phyloP scores from a whole-genome alignment of 2,797 vertebrate species.

The Aulostomus chinensis region DNA sequence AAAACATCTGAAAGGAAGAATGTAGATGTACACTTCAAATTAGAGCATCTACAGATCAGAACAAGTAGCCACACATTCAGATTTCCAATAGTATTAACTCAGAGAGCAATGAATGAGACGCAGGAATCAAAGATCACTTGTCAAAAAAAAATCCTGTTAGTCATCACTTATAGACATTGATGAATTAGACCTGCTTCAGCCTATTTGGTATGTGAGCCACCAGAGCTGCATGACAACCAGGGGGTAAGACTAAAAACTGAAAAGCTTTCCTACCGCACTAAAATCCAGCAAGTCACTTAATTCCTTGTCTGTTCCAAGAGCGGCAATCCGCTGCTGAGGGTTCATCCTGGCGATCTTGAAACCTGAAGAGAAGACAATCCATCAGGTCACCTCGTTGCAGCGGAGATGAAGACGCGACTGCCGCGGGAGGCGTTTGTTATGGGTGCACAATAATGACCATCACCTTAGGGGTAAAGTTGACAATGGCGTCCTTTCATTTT shows the following conservation, averaged over 20 bases:
- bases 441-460: slow-evolving; percentile 34
- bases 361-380: slow-evolving; percentile 67
- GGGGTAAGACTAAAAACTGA: slow-evolving; percentile 21
- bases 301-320: slow-evolving; percentile 99
- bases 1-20: slow-evolving; percentile 92
- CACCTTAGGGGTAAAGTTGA: slow-evolving; percentile 48
- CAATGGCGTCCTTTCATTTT: background rate
- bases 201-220: slow-evolving; percentile 4
- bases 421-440: slow-evolving; percentile 30
- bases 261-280: slow-evolving; percentile 90
- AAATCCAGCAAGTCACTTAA: slow-evolving; percentile 99
- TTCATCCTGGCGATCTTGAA: slow-evolving; percentile 91
- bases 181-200: slow-evolving; percentile 6
- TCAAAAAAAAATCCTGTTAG: background rate
- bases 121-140: background rate
- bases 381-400: slow-evolving; percentile 50
- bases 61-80: slow-evolving; percentile 1
- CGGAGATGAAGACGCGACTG: background rate
- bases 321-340: slow-evolving; percentile 98
- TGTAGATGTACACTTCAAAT: slow-evolving; percentile 15
- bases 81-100: background rate
- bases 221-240: slow-evolving; percentile 15
- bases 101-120: background rate
- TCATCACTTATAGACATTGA: background rate
- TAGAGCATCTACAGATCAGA: too few species aligned